Percentiles rank a stretch among this genome's conserved stretches.
Evolutionary conservation across 1,140 invertebrate species (phyloP).

Genomic region (Myzus persicae): DNA sequence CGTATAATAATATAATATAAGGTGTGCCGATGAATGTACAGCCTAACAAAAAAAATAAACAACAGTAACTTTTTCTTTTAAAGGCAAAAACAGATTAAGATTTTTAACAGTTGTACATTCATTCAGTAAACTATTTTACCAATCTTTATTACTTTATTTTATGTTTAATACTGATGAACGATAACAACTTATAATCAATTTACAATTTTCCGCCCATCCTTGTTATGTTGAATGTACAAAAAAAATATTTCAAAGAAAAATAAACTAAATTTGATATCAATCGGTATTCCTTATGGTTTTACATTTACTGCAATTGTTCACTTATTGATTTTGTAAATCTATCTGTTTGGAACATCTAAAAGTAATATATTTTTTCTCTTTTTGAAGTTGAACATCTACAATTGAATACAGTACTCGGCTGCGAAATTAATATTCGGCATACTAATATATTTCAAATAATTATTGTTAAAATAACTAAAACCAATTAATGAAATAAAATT

Average conservation of each 20-base stretch:
- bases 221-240: neutral
- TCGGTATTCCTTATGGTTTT: too few relatives aligned
- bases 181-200: too few relatives aligned
- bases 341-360: neutral
- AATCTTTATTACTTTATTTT: neutral
- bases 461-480: neutral
- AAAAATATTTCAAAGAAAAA: neutral
- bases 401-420: neutral
- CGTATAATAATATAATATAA: neutral
- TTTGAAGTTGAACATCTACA: neutral
- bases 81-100: too few relatives aligned
- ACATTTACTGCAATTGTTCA: neutral
- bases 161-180: neutral
- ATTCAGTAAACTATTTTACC: too few relatives aligned
- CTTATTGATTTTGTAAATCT: neutral
- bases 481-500: neutral
- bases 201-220: too few relatives aligned
- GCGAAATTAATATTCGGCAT: neutral
- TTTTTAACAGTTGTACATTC: too few relatives aligned
- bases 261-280: neutral
- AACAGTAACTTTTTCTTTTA: neutral
- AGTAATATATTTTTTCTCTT: neutral
- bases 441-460: neutral
- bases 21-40: neutral
- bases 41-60: neutral